Conservation (phyloP, 2,888 invertebrate genomes). For the Eledona agricola region DNA sequence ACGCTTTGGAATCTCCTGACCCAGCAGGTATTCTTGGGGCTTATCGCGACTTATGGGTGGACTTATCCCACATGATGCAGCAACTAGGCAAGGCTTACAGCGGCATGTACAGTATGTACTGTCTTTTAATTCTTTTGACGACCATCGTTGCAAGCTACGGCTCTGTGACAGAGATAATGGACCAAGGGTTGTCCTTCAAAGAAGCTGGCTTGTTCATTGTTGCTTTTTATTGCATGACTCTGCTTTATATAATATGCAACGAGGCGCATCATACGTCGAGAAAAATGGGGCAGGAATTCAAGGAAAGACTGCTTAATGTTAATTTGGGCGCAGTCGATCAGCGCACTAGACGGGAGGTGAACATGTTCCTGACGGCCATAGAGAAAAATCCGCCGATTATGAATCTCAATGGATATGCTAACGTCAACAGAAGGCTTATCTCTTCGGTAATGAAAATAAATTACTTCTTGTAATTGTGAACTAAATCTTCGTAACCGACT, state of each 20-base stretch:
- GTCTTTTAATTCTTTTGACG: conserved; percentile 76
- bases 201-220: conserved; percentile 77
- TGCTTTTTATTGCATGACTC: conserved; percentile 75
- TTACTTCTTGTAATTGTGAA: too few species aligned
- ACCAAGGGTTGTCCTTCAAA: conserved; percentile 76
- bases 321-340: conserved; percentile 73
- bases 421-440: conserved; percentile 74
- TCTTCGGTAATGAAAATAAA: conserved; percentile 67
- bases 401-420: conserved; percentile 79
- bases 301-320: conserved; percentile 72
- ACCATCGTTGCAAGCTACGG: conserved; percentile 78
- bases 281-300: conserved; percentile 66
- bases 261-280: conserved; percentile 72
- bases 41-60: conserved; percentile 71
- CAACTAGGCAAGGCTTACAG: conserved; percentile 78
- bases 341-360: conserved; percentile 73
- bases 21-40: conserved; percentile 73
- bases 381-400: conserved; percentile 79
- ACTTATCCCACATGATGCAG: conserved; percentile 81
- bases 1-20: conserved; percentile 70
- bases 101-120: conserved; percentile 80
- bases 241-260: conserved; percentile 77
- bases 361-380: conserved; percentile 78
- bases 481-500: too few species aligned
- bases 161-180: conserved; percentile 75